These are phyloP conservation scores for Pristionchus pacificus DNA, from an alignment of 1,140 invertebrate genomes.

Conservation along the genomic window DNA sequence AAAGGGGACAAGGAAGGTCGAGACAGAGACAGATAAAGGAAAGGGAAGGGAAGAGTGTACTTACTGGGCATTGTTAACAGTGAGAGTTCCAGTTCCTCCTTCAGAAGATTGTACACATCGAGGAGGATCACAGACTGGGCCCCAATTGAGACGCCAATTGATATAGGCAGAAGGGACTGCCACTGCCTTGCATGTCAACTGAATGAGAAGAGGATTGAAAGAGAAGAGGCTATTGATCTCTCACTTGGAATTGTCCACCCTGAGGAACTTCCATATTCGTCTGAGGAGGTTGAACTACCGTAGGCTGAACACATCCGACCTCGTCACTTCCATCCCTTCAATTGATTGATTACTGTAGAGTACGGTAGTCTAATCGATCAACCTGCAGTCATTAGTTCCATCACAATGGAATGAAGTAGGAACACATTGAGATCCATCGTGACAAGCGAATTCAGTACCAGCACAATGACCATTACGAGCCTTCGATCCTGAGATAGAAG, in stretches of 20 bases:
- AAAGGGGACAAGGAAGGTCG: no score
- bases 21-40: not conserved
- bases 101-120: constrained; percentile 66
- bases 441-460: constrained; percentile 77
- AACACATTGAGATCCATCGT: constrained; percentile 76
- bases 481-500: no score
- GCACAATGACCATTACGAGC: constrained; percentile 71
- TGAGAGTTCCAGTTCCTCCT: constrained; percentile 76
- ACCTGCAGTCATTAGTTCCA: constrained; percentile 73
- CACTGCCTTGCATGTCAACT: constrained; percentile 65
- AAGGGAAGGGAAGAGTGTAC: constrained; percentile 15
- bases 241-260: not conserved
- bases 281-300: constrained; percentile 53
- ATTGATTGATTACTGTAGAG: not conserved
- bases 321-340: constrained; percentile 49
- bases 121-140: constrained; percentile 75
- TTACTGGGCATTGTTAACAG: constrained; percentile 64
- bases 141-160: constrained; percentile 94
- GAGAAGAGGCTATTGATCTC: not conserved
- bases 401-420: constrained; percentile 91
- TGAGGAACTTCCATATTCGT: constrained; percentile 42
- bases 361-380: constrained; percentile 58
- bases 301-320: constrained; percentile 58
- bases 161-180: constrained; percentile 85
- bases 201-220: not conserved